Conservation (phyloP, 2,113 vertebrate genomes). For the Cavia porcellus region DNA sequence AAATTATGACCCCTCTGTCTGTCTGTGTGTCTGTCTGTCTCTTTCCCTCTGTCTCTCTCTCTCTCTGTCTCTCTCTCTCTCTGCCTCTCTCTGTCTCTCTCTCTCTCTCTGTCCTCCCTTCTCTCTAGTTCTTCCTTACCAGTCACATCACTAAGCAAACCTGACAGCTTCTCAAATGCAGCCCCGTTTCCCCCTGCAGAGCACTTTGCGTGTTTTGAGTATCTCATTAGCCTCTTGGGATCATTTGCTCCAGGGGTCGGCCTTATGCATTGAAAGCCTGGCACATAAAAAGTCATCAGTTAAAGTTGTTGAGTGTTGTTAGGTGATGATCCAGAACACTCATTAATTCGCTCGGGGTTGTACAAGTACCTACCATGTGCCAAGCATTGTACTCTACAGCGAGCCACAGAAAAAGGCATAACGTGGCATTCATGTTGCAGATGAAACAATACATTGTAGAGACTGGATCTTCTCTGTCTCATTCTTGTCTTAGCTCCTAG, state of each 20-base stretch:
- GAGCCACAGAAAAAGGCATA: background rate
- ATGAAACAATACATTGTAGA: no score
- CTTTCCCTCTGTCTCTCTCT: no score
- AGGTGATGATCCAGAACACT: background rate
- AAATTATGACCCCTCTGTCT: background rate
- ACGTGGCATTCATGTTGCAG: background rate
- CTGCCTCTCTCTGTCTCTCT: no score
- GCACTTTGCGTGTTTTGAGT: background rate
- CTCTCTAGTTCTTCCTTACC: background rate
- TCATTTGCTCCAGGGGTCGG: background rate
- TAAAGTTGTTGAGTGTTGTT: background rate
- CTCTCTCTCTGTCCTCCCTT: no score
- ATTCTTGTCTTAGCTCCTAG: background rate
- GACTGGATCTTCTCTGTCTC: background rate
- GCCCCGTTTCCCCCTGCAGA: background rate
- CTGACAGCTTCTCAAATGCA: background rate
- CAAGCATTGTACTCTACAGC: fast-evolving
- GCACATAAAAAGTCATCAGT: background rate
- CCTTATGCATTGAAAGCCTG: background rate
- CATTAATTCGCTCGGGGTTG: background rate
- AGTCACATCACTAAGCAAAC: background rate
- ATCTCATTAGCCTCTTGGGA: background rate
- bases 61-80: no score
- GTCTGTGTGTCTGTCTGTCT: background rate
- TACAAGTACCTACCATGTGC: background rate